phyloP scores from a whole-genome alignment of 1,140 invertebrate species.

The Cotesia chilonis region DNA sequence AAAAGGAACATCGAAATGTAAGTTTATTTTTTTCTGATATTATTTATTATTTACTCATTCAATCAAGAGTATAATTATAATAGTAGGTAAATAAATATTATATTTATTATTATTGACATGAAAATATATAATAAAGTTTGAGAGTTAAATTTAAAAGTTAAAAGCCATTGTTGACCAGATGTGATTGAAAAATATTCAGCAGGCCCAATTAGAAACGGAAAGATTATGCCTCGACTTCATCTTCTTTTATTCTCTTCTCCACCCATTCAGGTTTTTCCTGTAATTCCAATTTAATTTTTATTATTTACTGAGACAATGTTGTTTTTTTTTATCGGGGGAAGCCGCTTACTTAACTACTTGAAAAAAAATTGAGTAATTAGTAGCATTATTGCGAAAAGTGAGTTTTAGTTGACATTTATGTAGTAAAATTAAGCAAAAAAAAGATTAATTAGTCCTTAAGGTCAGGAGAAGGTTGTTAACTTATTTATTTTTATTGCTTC shows the following conservation, averaged over 20 bases:
- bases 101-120: too few relatives aligned
- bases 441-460: slow-evolving; percentile 7
- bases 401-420: slow-evolving; percentile 17
- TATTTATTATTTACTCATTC: too few relatives aligned
- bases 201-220: too few relatives aligned
- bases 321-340: neutral
- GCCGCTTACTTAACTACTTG: neutral
- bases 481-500: slow-evolving; percentile 20
- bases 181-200: too few relatives aligned
- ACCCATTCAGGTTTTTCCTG: slow-evolving; percentile 92
- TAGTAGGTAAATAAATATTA: too few relatives aligned
- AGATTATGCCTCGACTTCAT: slow-evolving; percentile 79
- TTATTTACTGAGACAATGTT: slow-evolving; percentile 36
- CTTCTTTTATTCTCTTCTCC: slow-evolving; percentile 87
- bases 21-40: too few relatives aligned
- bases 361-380: neutral
- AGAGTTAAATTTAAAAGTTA: too few relatives aligned
- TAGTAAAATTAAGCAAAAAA: neutral
- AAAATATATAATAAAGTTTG: too few relatives aligned
- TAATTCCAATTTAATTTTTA: slow-evolving; percentile 40
- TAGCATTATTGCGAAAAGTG: neutral
- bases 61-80: too few relatives aligned
- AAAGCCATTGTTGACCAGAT: too few relatives aligned
- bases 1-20: too few relatives aligned
- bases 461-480: neutral